phyloP scores from a whole-genome alignment of 2,113 vertebrate genomes.

The Eulemur rufifrons region DNA sequence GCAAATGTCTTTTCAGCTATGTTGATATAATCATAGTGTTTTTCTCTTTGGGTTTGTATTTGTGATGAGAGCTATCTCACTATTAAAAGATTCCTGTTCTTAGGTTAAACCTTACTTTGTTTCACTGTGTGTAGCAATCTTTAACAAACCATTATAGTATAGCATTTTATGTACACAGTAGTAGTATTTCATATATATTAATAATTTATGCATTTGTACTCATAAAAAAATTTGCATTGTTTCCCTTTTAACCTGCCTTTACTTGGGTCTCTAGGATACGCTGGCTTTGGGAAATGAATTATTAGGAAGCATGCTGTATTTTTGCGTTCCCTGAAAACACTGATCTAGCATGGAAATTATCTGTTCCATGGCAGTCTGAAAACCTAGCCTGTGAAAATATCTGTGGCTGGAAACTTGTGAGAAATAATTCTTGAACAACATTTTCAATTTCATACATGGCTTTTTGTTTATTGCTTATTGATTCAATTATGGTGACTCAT shows the following conservation, averaged over 20 bases:
- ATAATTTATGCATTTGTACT: neutral
- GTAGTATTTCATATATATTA: neutral
- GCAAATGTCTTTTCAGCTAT: neutral
- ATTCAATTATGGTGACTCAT: slow-evolving; percentile 23
- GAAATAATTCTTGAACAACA: neutral
- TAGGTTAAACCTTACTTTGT: neutral
- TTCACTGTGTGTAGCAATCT: accelerated
- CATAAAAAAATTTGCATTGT: neutral
- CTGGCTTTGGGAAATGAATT: neutral
- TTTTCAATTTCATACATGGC: neutral
- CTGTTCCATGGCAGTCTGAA: neutral
- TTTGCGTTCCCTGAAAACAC: neutral
- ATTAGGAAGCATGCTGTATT: neutral
- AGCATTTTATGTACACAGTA: no score
- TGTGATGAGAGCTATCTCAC: neutral
- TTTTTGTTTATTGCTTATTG: slow-evolving; percentile 44
- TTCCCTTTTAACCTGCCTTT: neutral
- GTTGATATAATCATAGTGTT: accelerated
- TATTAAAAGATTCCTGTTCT: no score
- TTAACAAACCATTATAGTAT: accelerated
- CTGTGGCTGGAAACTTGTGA: neutral
- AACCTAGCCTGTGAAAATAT: neutral
- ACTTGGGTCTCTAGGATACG: accelerated
- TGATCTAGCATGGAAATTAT: neutral
- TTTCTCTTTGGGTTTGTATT: neutral